Percentiles rank a stretch among this genome's conserved stretches.
These are phyloP conservation scores for Junco hyemalis DNA, from an alignment of 2,113 vertebrate genomes.

Conservation along the genomic window DNA sequence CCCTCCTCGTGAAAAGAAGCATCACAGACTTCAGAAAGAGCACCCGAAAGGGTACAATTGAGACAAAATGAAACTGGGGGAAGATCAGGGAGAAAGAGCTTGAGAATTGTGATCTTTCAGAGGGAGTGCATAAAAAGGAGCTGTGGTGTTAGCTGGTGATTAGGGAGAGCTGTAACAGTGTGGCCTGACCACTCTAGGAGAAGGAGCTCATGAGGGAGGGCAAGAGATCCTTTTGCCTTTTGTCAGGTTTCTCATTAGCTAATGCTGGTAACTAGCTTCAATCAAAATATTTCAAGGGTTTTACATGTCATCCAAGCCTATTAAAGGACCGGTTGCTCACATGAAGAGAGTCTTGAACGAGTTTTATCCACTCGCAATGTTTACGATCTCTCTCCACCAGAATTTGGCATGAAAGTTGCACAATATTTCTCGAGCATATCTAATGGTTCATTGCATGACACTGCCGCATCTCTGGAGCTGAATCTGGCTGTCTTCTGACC, in stretches of 20 bases:
- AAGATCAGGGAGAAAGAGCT: background rate
- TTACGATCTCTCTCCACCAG: background rate
- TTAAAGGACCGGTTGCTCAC: background rate
- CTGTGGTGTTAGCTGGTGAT: background rate
- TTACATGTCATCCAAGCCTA: background rate
- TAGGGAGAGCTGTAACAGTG: background rate
- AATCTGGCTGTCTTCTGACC: background rate
- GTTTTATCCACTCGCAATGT: background rate
- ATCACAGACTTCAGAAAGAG: constrained; percentile 6
- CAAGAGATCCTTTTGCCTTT: background rate
- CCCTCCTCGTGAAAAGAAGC: constrained; percentile 15
- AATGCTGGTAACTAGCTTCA: background rate
- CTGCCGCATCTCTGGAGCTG: background rate
- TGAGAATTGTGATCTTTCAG: background rate
- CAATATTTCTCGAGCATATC: background rate
- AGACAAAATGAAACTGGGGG: background rate
- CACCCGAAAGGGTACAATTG: background rate
- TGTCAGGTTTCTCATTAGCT: background rate
- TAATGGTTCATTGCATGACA: background rate
- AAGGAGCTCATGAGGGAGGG: background rate
- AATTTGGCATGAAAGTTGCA: background rate
- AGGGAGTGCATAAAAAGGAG: background rate
- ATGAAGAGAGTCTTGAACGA: background rate
- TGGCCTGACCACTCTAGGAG: background rate
- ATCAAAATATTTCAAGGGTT: background rate